These are phyloP conservation scores for Scaptodrosophila latifasciaeformis DNA, from an alignment of 2,888 invertebrate genomes.

Conservation along the genomic window DNA sequence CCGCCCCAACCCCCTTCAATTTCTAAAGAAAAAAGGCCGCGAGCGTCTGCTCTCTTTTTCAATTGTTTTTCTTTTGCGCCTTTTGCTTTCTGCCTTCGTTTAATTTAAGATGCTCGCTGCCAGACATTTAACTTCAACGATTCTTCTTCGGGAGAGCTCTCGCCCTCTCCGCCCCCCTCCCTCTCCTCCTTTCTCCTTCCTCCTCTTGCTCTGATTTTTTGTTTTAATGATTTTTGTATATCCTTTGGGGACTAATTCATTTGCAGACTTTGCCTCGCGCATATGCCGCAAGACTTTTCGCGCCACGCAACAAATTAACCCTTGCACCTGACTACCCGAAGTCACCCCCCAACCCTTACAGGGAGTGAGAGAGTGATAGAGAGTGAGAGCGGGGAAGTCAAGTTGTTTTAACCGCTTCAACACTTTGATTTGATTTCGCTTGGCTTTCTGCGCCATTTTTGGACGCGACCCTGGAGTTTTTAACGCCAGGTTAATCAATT, in stretches of 20 bases:
- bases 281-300: slow-evolving; percentile 48
- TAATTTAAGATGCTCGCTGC: slow-evolving; percentile 52
- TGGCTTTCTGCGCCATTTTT: slow-evolving; percentile 1
- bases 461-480: slow-evolving; percentile 16
- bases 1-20: too few species aligned
- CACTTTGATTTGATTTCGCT: slow-evolving; percentile 67
- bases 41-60: slow-evolving; percentile 22
- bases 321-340: slow-evolving; percentile 41
- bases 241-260: slow-evolving; percentile 67
- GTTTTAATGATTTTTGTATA: slow-evolving; percentile 60
- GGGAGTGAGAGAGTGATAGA: too few species aligned
- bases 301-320: slow-evolving; percentile 61
- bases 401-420: slow-evolving; percentile 65
- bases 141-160: too few species aligned
- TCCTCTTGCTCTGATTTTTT: slow-evolving; percentile 13
- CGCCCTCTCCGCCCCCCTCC: too few species aligned
- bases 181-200: background rate
- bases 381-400: slow-evolving; percentile 21
- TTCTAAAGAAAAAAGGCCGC: slow-evolving; percentile 1
- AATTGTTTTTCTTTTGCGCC: slow-evolving; percentile 30
- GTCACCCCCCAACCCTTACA: background rate
- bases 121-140: slow-evolving; percentile 47
- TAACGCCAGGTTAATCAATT: slow-evolving; percentile 57
- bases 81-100: slow-evolving; percentile 31
- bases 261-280: slow-evolving; percentile 34